Percentiles rank a stretch among this genome's conserved stretches.
These are phyloP conservation scores for Apistogramma diplotaenia DNA, from an alignment of 2,113 vertebrate species.

Conservation along the genomic window DNA sequence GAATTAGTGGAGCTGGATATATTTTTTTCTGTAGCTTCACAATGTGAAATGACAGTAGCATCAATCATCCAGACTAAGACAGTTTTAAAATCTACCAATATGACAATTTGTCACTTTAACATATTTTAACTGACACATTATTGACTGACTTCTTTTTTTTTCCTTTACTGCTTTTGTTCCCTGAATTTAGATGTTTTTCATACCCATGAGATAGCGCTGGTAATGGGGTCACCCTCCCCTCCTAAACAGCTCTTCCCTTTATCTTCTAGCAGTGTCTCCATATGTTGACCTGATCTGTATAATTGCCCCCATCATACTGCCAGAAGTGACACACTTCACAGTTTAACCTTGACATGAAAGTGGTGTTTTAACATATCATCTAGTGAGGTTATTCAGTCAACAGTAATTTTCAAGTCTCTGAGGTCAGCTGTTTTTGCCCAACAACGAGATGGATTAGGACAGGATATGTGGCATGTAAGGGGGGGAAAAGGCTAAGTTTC, in stretches of 20 bases:
- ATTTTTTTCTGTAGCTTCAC: background rate
- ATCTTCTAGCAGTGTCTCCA: constrained; percentile 41
- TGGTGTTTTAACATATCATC: constrained; percentile 12
- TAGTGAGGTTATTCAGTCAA: constrained; percentile 34
- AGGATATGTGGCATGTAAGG: constrained; percentile 20
- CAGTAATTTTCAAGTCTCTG: constrained; percentile 12
- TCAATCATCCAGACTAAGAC: background rate
- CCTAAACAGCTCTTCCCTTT: constrained; percentile 40
- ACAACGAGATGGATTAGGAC: constrained; percentile 29
- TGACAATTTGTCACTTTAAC: background rate
- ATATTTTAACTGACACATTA: background rate
- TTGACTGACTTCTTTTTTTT: background rate
- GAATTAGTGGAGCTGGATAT: too few species aligned
- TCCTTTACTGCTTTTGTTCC: background rate
- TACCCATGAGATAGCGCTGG: constrained; percentile 15
- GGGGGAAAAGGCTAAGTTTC: constrained; percentile 22
- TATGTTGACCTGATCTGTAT: constrained; percentile 43
- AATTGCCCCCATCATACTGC: constrained; percentile 43
- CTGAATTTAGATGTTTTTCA: background rate
- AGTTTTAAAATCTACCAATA: background rate
- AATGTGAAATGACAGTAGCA: background rate
- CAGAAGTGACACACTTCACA: constrained; percentile 39
- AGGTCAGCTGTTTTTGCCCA: constrained; percentile 21
- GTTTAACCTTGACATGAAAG: constrained; percentile 38
- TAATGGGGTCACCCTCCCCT: constrained; percentile 50